Evolutionary conservation across 37 sponge, comb jelly and placozoan species (phyloP).

Genomic region (Crambe crambe): DNA sequence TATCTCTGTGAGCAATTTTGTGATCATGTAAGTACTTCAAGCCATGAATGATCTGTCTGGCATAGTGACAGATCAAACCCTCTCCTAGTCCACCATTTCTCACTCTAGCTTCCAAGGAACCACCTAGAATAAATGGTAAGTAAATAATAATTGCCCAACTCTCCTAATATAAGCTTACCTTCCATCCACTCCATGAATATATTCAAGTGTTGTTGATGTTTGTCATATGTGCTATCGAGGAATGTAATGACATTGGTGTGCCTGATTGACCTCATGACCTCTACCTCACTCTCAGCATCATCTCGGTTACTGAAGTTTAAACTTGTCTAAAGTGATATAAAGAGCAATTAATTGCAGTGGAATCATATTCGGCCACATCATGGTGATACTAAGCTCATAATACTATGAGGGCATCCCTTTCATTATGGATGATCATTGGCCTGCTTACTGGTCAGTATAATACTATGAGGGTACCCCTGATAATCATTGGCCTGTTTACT

Average conservation of each 20-base stretch:
- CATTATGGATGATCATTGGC: too few species aligned
- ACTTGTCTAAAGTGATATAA: neutral
- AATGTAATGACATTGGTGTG: neutral
- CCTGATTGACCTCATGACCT: neutral
- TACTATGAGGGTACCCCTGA: too few species aligned
- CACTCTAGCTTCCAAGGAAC: neutral
- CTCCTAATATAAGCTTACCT: too few species aligned
- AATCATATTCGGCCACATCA: too few species aligned
- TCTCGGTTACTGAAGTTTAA: neutral
- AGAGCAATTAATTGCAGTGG: too few species aligned
- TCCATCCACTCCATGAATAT: slow-evolving; percentile 8
- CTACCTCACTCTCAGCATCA: neutral
- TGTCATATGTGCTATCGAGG: neutral
- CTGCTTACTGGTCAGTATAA: too few species aligned
- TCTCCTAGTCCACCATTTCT: neutral
- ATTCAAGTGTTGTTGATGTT: neutral
- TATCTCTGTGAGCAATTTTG: neutral
- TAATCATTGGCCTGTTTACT: too few species aligned
- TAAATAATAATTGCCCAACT: neutral
- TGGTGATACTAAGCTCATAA: too few species aligned
- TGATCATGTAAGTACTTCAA: neutral
- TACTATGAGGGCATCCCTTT: too few species aligned
- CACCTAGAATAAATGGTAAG: neutral
- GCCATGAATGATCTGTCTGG: slow-evolving; percentile 3
- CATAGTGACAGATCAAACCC: neutral